Evolutionary conservation across 2,113 vertebrate species (phyloP).

Genomic region (Elanus axillaris): DNA sequence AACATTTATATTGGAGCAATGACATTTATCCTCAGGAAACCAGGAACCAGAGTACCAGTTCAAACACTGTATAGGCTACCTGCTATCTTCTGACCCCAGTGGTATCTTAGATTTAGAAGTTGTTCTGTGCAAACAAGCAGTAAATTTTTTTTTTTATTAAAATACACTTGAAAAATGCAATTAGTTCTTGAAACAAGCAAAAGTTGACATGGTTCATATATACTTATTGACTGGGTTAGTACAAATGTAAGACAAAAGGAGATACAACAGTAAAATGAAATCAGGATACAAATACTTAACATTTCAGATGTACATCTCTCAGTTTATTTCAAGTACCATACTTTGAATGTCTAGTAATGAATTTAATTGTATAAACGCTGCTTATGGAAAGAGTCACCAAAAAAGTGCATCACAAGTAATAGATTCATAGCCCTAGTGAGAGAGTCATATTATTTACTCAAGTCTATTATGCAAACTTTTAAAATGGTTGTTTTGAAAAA

Average conservation of each 20-base stretch:
- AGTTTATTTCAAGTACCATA: background rate
- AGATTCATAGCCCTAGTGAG: background rate
- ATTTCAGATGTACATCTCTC: background rate
- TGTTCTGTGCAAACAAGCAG: background rate
- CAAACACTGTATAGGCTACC: background rate
- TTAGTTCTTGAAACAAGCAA: background rate
- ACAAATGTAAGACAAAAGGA: background rate
- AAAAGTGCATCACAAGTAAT: background rate
- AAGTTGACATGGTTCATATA: background rate
- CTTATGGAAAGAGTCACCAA: background rate
- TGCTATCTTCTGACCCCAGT: background rate
- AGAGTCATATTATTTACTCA: background rate
- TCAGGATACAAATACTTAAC: background rate
- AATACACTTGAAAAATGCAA: background rate
- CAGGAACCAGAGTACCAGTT: background rate
- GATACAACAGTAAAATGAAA: background rate
- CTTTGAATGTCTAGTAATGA: background rate
- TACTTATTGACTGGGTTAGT: background rate
- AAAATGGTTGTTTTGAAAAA: slow-evolving; percentile 12
- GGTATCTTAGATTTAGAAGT: background rate
- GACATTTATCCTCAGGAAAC: slow-evolving; percentile 28
- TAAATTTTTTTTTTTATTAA: background rate
- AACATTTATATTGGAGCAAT: slow-evolving; percentile 48
- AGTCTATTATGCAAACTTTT: background rate
- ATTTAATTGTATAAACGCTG: background rate